phyloP scores from a whole-genome alignment of 2,797 vertebrate species.

The Schizopygopsis pylzovi region DNA sequence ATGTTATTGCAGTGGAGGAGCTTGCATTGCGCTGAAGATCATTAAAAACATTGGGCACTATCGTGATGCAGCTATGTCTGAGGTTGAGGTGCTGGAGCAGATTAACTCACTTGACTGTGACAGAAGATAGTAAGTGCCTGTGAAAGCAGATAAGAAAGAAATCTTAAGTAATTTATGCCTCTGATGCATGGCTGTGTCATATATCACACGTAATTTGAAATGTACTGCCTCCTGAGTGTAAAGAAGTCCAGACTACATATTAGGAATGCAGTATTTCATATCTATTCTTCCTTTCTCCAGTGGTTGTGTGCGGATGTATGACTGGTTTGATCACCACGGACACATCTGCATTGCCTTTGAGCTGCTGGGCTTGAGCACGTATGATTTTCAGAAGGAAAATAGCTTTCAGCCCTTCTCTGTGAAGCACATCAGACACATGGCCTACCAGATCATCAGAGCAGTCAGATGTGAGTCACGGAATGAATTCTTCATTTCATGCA shows the following conservation, averaged over 20 bases:
- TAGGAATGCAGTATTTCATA: neutral
- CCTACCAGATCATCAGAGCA: slow-evolving; percentile 91
- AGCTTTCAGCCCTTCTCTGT: slow-evolving; percentile 88
- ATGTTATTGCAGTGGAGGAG: slow-evolving; percentile 69
- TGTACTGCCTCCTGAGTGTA: slow-evolving; percentile 12
- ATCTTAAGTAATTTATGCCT: neutral
- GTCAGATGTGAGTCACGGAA: slow-evolving; percentile 90
- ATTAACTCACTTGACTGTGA: slow-evolving; percentile 87
- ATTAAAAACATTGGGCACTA: slow-evolving; percentile 90
- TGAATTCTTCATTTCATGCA: too few relatives aligned
- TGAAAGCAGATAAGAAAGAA: slow-evolving; percentile 4
- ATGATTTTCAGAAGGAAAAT: slow-evolving; percentile 90
- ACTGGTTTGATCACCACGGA: slow-evolving; percentile 91
- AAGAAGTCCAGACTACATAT: neutral
- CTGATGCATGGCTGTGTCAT: neutral
- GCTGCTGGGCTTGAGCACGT: slow-evolving; percentile 91
- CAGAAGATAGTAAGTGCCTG: slow-evolving; percentile 85
- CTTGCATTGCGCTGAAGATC: slow-evolving; percentile 91
- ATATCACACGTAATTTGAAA: neutral
- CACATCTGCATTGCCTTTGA: slow-evolving; percentile 95
- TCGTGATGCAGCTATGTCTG: slow-evolving; percentile 87
- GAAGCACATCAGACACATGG: slow-evolving; percentile 91
- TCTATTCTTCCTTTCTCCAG: slow-evolving; percentile 67
- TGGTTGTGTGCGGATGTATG: slow-evolving; percentile 92
- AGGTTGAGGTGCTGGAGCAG: slow-evolving; percentile 90